These are phyloP conservation scores for Spisula solida DNA, from an alignment of 2,888 invertebrate genomes.

Conservation along the genomic window DNA sequence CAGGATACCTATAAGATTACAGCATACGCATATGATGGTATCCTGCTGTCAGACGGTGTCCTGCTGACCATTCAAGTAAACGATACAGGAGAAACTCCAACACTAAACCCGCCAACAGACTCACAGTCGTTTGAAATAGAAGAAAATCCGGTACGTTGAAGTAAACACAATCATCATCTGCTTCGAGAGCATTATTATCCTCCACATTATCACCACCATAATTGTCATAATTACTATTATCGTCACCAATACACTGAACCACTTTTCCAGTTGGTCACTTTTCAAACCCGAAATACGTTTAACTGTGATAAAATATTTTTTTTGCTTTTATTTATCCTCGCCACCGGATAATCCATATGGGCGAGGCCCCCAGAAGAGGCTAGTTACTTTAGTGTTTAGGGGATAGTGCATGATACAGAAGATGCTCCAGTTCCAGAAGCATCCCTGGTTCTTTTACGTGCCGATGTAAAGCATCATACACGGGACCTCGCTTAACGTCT, in stretches of 20 bases:
- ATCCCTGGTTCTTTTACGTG: too few relatives aligned
- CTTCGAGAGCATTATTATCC: not conserved
- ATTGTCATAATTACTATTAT: not conserved
- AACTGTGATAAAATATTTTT: too few relatives aligned
- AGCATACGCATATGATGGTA: constrained; percentile 57
- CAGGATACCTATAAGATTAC: constrained; percentile 52
- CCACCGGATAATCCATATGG: too few relatives aligned
- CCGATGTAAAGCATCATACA: too few relatives aligned
- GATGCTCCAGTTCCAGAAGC: too few relatives aligned
- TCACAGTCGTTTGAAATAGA: constrained; percentile 53
- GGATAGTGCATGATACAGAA: too few relatives aligned
- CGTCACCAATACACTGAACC: not conserved
- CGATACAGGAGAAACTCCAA: constrained; percentile 58
- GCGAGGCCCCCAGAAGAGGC: too few relatives aligned
- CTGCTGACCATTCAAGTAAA: constrained; percentile 48
- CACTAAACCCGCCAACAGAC: constrained; percentile 49
- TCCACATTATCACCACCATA: not conserved
- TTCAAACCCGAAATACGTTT: too few relatives aligned
- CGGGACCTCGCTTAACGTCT: too few relatives aligned
- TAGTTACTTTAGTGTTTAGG: too few relatives aligned
- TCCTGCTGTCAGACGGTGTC: not conserved
- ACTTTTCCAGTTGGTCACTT: too few relatives aligned
- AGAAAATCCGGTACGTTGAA: constrained; percentile 56
- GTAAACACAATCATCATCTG: not conserved
- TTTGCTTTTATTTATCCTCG: too few relatives aligned